A percentile compares a stretch with the other conserved stretches of the same genome.
These are phyloP conservation scores for Cotesia typhae DNA, from an alignment of 1,140 invertebrate genomes.

Conservation along the genomic window DNA sequence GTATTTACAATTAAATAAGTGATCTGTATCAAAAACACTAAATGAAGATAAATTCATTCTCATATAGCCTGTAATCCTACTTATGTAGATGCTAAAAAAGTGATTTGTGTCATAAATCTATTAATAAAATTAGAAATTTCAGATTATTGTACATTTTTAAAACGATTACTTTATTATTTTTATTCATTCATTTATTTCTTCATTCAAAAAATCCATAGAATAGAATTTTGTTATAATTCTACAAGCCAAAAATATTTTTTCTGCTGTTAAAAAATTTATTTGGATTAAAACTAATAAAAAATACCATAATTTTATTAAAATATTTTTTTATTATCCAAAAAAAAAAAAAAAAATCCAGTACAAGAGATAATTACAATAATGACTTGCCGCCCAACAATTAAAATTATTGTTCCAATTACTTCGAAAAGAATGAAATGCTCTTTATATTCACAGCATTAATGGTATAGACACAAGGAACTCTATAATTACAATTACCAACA, in stretches of 20 bases:
- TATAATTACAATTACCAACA: conserved; percentile 48
- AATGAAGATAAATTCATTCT: conserved; percentile 58
- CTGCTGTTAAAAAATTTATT: too few species aligned
- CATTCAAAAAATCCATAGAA: not conserved
- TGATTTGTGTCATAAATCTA: conserved; percentile 67
- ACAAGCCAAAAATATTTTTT: too few species aligned
- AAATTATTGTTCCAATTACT: conserved; percentile 27
- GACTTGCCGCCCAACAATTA: not conserved
- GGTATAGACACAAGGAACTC: conserved; percentile 50
- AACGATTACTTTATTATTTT: conserved; percentile 16
- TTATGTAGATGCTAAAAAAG: conserved; percentile 66
- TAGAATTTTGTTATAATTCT: too few species aligned
- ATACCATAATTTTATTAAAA: too few species aligned
- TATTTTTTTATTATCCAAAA: too few species aligned
- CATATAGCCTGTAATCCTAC: conserved; percentile 65
- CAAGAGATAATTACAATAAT: too few species aligned
- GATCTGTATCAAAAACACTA: conserved; percentile 62
- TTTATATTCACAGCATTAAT: conserved; percentile 53
- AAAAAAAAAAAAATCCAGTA: too few species aligned
- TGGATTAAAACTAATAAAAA: too few species aligned
- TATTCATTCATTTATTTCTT: not conserved
- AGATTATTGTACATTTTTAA: conserved; percentile 56
- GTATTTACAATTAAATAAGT: conserved; percentile 65
- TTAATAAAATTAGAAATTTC: conserved; percentile 68
- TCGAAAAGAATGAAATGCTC: conserved; percentile 51